These are phyloP conservation scores for Camponotus floridanus DNA, from an alignment of 1,140 invertebrate species.

Conservation along the genomic window DNA sequence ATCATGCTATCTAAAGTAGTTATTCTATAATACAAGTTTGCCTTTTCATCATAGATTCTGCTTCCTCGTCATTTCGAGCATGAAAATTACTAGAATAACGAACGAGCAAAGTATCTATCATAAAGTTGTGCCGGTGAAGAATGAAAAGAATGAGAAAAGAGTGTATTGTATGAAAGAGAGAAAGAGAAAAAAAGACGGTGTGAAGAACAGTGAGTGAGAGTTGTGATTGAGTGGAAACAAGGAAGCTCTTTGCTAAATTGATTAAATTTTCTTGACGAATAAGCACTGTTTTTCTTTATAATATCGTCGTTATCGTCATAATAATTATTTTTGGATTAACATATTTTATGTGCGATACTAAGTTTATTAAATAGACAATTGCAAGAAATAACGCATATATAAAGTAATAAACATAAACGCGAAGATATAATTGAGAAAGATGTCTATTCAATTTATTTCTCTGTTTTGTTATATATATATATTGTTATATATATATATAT, in stretches of 20 bases:
- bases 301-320: not conserved
- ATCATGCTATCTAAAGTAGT: constrained; percentile 54
- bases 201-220: constrained; percentile 45
- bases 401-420: not conserved
- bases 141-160: constrained; percentile 14
- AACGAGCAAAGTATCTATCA: constrained; percentile 19
- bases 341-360: too few species aligned
- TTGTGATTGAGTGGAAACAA: constrained; percentile 29
- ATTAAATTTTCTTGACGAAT: constrained; percentile 40
- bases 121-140: not conserved
- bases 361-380: not conserved
- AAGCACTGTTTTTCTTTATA: constrained; percentile 7
- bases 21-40: constrained; percentile 51
- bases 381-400: not conserved
- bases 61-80: not conserved
- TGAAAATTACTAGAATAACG: constrained; percentile 19
- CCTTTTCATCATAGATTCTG: constrained; percentile 24
- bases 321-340: not conserved
- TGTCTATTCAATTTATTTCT: not conserved
- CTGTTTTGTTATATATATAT: not conserved
- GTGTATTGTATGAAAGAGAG: constrained; percentile 15
- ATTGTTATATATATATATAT: too few species aligned
- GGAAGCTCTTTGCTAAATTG: constrained; percentile 30
- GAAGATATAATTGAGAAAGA: not conserved
- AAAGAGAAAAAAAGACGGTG: constrained; percentile 20